A percentile compares a stretch with the other conserved stretches of the same genome.
These are phyloP conservation scores for Zaprionus inermis DNA, from an alignment of 1,140 invertebrate species.

Conservation along the genomic window DNA sequence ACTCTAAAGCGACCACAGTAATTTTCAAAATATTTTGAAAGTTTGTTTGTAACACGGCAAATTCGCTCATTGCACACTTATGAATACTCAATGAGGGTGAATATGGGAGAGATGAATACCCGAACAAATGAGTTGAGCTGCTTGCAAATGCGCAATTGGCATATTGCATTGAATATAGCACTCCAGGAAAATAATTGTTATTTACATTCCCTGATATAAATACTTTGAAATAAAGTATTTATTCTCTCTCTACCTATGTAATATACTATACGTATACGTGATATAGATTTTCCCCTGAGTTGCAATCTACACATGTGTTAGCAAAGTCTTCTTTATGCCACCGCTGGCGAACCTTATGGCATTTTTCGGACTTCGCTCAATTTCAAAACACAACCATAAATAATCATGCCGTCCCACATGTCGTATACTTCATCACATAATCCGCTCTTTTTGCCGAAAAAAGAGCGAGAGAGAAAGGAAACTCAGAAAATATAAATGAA, in stretches of 20 bases:
- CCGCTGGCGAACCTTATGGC: constrained; percentile 1
- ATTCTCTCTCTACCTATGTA: background rate
- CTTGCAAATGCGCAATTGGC: background rate
- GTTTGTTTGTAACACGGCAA: constrained; percentile 8
- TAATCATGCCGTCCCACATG: constrained; percentile 39
- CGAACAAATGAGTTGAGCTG: background rate
- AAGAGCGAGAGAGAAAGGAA: background rate
- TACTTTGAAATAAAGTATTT: too few species aligned
- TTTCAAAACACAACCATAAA: constrained; percentile 46
- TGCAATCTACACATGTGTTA: background rate
- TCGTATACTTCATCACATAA: constrained; percentile 48
- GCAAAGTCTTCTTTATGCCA: background rate
- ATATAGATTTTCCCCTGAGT: background rate
- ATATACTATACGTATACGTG: background rate
- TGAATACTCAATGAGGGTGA: background rate
- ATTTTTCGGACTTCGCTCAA: constrained; percentile 26
- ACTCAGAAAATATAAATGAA: constrained; percentile 7
- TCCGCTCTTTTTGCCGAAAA: constrained; percentile 44
- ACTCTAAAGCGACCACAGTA: constrained; percentile 15
- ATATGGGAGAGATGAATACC: background rate
- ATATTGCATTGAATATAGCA: too few species aligned
- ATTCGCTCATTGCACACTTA: background rate
- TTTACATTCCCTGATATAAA: too few species aligned
- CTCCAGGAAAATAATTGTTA: too few species aligned
- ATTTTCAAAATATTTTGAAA: constrained; percentile 5